Percentiles rank a stretch among this genome's conserved stretches.
phyloP scores from a whole-genome alignment of 2,113 vertebrate species.

The Psilopsiagon aymara region DNA sequence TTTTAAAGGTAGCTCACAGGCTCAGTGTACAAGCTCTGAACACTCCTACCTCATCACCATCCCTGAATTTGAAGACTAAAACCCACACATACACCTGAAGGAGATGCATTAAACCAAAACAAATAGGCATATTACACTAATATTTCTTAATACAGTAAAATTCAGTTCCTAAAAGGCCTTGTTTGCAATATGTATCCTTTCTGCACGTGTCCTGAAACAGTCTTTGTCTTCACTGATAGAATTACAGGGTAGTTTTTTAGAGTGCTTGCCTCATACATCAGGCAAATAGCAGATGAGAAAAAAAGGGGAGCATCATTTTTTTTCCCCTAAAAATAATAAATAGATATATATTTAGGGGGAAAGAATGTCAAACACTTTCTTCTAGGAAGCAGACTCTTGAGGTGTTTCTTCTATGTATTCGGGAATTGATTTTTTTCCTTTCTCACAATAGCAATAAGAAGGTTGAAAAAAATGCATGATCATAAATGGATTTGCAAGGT shows the following conservation, averaged over 20 bases:
- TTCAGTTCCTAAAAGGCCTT: background rate
- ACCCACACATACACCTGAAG: accelerated
- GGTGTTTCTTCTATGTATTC: background rate
- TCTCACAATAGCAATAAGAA: background rate
- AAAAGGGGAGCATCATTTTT: background rate
- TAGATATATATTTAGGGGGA: background rate
- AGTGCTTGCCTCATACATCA: background rate
- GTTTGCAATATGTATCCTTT: background rate
- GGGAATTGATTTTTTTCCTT: background rate
- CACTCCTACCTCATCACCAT: background rate
- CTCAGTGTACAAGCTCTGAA: background rate
- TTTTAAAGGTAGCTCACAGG: background rate
- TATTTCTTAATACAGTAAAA: background rate
- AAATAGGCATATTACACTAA: background rate
- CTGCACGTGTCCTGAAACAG: background rate
- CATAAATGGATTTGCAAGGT: background rate
- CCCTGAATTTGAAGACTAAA: background rate
- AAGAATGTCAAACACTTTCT: background rate
- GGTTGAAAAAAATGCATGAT: background rate
- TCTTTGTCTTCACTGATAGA: background rate
- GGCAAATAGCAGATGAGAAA: background rate
- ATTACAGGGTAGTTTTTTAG: background rate
- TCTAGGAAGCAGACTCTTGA: background rate
- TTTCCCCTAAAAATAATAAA: background rate
- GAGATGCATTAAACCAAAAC: background rate